A percentile compares a stretch with the other conserved stretches of the same genome.
Evolutionary conservation across 2,888 invertebrate genomes (phyloP).

Genomic region (Notodonta dromedarius): DNA sequence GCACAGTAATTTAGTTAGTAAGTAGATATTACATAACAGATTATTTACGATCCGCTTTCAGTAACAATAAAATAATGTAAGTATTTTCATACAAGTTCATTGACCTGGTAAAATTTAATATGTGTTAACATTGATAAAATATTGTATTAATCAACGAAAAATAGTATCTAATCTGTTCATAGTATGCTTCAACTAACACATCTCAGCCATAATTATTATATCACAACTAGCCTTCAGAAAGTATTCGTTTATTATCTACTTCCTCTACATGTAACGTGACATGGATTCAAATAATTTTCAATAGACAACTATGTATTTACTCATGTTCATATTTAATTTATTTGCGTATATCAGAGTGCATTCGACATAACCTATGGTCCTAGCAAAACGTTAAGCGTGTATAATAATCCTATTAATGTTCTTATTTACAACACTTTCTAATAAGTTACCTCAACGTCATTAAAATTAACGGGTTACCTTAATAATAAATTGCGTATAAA

Average conservation of each 20-base stretch:
- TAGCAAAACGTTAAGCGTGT: not conserved
- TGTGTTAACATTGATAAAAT: conserved; percentile 40
- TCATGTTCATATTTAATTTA: conserved; percentile 9
- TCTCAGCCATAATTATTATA: conserved; percentile 49
- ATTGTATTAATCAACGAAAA: conserved; percentile 39
- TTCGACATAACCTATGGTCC: conserved; percentile 12
- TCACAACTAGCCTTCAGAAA: conserved; percentile 51
- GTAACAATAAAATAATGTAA: conserved; percentile 15
- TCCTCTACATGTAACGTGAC: conserved; percentile 43
- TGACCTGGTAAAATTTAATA: conserved; percentile 29
- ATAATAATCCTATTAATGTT: not conserved
- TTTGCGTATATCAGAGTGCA: conserved; percentile 12
- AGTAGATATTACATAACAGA: not conserved
- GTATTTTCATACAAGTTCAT: not conserved
- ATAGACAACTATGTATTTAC: not conserved
- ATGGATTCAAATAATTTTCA: conserved; percentile 30
- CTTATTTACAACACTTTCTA: not conserved
- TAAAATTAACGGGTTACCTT: too few relatives aligned
- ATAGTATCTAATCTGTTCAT: conserved; percentile 31
- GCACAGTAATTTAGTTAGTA: conserved; percentile 37
- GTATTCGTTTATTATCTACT: conserved; percentile 26
- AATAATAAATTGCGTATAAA: too few relatives aligned
- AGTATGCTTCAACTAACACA: conserved; percentile 18
- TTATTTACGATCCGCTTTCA: conserved; percentile 19
- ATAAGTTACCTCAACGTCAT: too few relatives aligned